Base-by-base conservation (phyloP, 2,113 vertebrate genomes). In the Nicator chloris region DNA sequence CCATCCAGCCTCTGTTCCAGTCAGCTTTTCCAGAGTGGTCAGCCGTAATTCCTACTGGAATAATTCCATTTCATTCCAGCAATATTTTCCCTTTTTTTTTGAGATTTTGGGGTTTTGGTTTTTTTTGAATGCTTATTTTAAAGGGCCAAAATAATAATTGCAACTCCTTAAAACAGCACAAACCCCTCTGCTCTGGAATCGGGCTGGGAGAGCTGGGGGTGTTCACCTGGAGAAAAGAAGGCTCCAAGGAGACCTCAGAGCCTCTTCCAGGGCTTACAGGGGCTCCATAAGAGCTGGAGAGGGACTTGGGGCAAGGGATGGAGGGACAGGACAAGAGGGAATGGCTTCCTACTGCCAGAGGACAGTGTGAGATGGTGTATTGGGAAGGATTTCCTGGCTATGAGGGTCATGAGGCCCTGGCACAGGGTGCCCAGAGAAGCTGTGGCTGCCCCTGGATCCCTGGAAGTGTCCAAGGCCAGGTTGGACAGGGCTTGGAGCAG, bases 401-500 rank as follows among this genome's bases (percentile, higher is more conserved):
- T 4, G n/a, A 35, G 24, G 49, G 26, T 26, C 26, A 1, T 0
- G 0, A 56, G 13, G 16, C 20, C 13, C 40, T 27, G 66, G 35
- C 49, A 40, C 11, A 71, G 49, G 40, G 0, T 71, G 40, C 13
- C 11, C 57, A 80, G 35, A 50, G 50, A 0, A 65, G 35, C 66
- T 72, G 50, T 56, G 35, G 35, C 42, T 57, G 50, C 4, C 31
- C 59, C 44, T 77, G 72, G 27, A 79, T 30, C 11, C 40, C 50
- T 88, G 68, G 35, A 0, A 23, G 12, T n/a, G 51, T 2, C 68
- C 60, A 66, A n/a, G 33, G 33, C 37, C 44, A 30, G 33, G 33
- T 0, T 59, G 51, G 57, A 40, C 0, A 0, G n/a, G 16, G 24
- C 16, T 63, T 40, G 85, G 60, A 75, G 28, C 13, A 17, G 0